phyloP scores from a whole-genome alignment of 2,888 invertebrate genomes.

The Monochamus alternatus region DNA sequence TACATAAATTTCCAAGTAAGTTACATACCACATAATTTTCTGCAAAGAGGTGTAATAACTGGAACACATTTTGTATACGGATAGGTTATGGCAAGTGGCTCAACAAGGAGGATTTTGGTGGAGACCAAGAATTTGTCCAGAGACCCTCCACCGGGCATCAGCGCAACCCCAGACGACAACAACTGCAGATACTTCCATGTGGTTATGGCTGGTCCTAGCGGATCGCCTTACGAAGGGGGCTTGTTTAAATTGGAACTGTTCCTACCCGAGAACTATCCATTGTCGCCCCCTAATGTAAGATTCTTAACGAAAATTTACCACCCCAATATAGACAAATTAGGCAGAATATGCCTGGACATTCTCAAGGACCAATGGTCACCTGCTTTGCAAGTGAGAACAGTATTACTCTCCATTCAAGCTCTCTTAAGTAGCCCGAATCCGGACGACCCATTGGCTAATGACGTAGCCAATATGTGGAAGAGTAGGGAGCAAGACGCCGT shows the following conservation, averaged over 20 bases:
- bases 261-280: slow-evolving; percentile 99
- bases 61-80: not conserved
- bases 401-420: slow-evolving; percentile 98
- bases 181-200: slow-evolving; percentile 97
- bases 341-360: slow-evolving; percentile 99
- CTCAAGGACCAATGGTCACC: slow-evolving; percentile 99
- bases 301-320: slow-evolving; percentile 99
- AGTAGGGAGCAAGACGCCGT: slow-evolving; percentile 97
- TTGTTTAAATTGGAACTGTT: slow-evolving; percentile 98
- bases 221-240: slow-evolving; percentile 98
- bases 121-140: slow-evolving; percentile 98
- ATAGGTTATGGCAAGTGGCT: slow-evolving; percentile 62
- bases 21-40: not conserved
- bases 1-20: slow-evolving; percentile 30
- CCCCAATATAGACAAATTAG: slow-evolving; percentile 99
- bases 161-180: slow-evolving; percentile 94
- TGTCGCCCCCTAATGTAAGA: slow-evolving; percentile 99
- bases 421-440: slow-evolving; percentile 96
- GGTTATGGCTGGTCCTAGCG: slow-evolving; percentile 93
- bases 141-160: slow-evolving; percentile 98
- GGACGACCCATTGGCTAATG: slow-evolving; percentile 98
- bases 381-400: slow-evolving; percentile 98
- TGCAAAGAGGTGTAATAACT: not conserved
- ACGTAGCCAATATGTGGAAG: slow-evolving; percentile 99
- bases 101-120: slow-evolving; percentile 93